Percentiles rank a stretch among this genome's conserved stretches.
Conservation (phyloP, 2,888 invertebrate species). For the Flexamia atlantica region DNA sequence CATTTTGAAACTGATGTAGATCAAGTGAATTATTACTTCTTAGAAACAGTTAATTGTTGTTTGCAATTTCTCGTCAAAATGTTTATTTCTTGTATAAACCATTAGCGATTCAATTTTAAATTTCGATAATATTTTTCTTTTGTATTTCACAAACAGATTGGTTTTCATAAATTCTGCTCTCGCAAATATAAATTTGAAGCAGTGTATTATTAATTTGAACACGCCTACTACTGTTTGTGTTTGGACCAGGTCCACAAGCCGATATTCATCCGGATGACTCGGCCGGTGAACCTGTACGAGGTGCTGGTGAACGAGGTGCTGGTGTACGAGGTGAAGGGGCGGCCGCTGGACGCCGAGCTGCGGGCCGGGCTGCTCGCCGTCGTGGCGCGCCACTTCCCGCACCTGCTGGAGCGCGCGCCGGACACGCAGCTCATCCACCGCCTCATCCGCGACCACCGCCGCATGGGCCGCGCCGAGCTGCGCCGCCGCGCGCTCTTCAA, state of each 20-base stretch:
- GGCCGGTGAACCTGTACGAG: slow-evolving; percentile 34
- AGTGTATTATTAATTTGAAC: no score
- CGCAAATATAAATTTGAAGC: no score
- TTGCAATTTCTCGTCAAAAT: no score
- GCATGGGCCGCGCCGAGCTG: slow-evolving; percentile 11
- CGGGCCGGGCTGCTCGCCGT: background rate
- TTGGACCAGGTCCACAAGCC: slow-evolving; percentile 31
- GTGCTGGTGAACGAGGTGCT: slow-evolving; percentile 2
- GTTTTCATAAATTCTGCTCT: no score
- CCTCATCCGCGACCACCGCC: background rate
- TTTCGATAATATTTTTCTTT: no score
- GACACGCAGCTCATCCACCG: slow-evolving; percentile 32
- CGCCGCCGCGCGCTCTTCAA: background rate
- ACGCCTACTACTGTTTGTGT: no score
- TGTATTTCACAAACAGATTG: no score
- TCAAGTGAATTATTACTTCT: no score
- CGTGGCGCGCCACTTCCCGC: slow-evolving; percentile 23
- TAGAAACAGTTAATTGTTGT: no score
- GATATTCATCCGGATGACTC: slow-evolving; percentile 30
- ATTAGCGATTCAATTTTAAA: no score
- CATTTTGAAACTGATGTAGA: no score
- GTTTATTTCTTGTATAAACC: no score
- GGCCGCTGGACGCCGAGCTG: background rate
- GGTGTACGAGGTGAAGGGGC: slow-evolving; percentile 19
- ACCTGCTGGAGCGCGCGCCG: background rate